A percentile compares a stretch with the other conserved stretches of the same genome.
These are phyloP conservation scores for Murina feae DNA, from an alignment of 2,113 vertebrate genomes.

Conservation along the genomic window DNA sequence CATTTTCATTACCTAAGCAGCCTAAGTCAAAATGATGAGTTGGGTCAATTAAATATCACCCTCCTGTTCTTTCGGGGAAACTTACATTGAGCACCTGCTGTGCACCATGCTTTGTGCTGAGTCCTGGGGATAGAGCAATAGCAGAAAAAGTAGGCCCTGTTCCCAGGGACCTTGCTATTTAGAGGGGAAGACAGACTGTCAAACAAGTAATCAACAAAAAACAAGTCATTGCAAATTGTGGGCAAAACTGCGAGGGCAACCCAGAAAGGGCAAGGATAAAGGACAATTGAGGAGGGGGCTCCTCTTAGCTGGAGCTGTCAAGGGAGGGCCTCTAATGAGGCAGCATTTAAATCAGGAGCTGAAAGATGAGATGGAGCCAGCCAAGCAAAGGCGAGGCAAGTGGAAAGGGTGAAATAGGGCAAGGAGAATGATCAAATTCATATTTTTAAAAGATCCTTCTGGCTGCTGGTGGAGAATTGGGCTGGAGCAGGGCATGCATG, in stretches of 20 bases:
- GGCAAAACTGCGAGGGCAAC: not conserved
- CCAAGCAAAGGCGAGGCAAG: not conserved
- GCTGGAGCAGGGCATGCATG: not conserved
- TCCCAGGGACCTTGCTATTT: not conserved
- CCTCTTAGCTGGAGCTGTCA: not conserved
- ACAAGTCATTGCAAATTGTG: not conserved
- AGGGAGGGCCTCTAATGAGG: not conserved
- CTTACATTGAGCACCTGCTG: not conserved
- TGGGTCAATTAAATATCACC: not conserved
- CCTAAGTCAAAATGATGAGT: not conserved
- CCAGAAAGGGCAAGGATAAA: not conserved
- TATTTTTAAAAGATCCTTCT: not conserved
- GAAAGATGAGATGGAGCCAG: not conserved
- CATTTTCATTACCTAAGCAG: not conserved
- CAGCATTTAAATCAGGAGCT: not conserved
- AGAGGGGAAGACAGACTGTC: not conserved
- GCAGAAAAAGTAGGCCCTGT: not conserved
- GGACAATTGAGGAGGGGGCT: not conserved
- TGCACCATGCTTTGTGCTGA: not conserved
- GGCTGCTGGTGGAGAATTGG: not conserved
- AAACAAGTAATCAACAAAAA: not conserved
- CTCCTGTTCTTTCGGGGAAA: not conserved
- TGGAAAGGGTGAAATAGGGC: not conserved
- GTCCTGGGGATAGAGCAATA: not conserved
- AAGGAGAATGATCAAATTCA: not conserved